Percentiles rank a stretch among this genome's conserved stretches.
phyloP scores from a whole-genome alignment of 2,113 vertebrate genomes.

The Crotalus horridus region DNA sequence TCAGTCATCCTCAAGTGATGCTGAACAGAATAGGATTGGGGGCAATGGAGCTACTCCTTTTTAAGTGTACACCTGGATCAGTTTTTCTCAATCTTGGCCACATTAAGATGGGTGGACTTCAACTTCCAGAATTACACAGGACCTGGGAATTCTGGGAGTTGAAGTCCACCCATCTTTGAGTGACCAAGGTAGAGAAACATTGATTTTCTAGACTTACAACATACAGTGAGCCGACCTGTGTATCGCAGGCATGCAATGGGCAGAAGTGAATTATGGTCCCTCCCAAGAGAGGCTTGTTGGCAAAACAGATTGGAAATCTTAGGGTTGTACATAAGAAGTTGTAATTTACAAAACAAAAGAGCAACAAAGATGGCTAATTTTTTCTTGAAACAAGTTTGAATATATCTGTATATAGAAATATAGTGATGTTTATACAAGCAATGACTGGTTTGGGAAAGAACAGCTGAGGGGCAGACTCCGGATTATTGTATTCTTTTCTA shows the following conservation, averaged over 20 bases:
- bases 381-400: background rate
- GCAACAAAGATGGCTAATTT: conserved; percentile 60
- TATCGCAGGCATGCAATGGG: background rate
- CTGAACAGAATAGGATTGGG: background rate
- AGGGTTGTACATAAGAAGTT: background rate
- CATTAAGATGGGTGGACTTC: too few species aligned
- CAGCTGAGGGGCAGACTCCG: background rate
- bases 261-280: background rate
- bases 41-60: background rate
- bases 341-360: background rate
- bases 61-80: background rate
- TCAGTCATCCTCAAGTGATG: background rate
- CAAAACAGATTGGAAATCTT: background rate
- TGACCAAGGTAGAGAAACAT: background rate
- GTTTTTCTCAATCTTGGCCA: background rate
- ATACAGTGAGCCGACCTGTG: background rate
- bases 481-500: background rate
- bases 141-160: background rate
- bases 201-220: background rate
- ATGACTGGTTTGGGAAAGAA: background rate
- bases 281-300: background rate
- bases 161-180: background rate
- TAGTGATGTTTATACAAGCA: background rate
- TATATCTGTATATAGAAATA: background rate
- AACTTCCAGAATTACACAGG: too few species aligned